Base-by-base conservation (phyloP, 1,140 invertebrate genomes). In the Diploscapter pachys region DNA sequence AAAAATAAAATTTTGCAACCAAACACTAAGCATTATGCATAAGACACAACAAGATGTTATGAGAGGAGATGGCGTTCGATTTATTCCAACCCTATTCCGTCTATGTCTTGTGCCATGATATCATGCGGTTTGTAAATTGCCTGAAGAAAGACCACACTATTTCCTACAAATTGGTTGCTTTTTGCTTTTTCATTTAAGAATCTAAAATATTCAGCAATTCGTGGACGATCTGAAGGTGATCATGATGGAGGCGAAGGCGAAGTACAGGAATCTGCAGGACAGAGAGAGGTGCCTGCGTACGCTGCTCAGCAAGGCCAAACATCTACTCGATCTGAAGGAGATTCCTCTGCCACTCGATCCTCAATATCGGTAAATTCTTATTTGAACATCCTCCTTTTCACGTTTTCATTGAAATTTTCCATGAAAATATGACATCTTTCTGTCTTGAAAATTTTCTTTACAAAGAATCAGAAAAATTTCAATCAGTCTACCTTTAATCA, bases 271-370 rank as follows among this genome's bases (percentile, higher is more conserved):
- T 55, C 56, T 48, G 85, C 90, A 90, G 50, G 91, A 91, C 87
- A 91, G 92, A 69, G 95, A 95, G 88, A 74, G 4, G 59, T 65
- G 59, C 11, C 59, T 74, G 50, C 48, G 73, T 8, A 74, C 73
- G 9, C 62, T 61, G 66, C 13, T 74, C 0, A 57, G 56, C 3
- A 51, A 64, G 51, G 73, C 63, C 3, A 65, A 56, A 49, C 48
- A 57, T n/a, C 95, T 98, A 87, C 89, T 91, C 0, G 91, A 91
- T 84, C 95, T 97, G 87, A 94, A 96, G 80, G 91, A 93, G 0
- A 90, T 97, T 76, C 93, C 94, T 0, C 92, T 98, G 82, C 95
- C 95, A 0, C 87, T 99, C 13, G 94, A 99, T 89, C 95, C 96
- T 0, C 91, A 91, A 77, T 56, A 78, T 52, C 72, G 31, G 56